Conservation (phyloP, 2,797 vertebrate species). For the Botia almorhae region DNA sequence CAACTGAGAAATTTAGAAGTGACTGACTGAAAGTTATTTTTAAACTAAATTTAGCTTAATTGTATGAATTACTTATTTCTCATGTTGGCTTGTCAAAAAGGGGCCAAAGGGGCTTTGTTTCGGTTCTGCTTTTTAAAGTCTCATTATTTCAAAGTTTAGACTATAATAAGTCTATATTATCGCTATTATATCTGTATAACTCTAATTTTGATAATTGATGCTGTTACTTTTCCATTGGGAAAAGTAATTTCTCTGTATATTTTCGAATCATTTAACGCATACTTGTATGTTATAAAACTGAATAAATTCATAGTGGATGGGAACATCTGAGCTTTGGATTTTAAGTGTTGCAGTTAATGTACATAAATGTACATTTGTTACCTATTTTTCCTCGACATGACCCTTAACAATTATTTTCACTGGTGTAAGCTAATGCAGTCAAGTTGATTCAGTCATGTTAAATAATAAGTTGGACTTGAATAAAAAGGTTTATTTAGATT, state of each 20-base stretch:
- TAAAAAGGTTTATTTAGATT: too few species aligned
- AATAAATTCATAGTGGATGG: neutral
- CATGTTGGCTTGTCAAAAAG: neutral
- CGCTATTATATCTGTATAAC: too few species aligned
- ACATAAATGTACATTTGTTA: neutral
- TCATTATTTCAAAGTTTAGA: conserved; percentile 3
- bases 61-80: neutral
- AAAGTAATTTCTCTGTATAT: too few species aligned
- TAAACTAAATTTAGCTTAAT: too few species aligned
- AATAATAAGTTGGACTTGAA: neutral
- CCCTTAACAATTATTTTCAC: neutral
- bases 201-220: too few species aligned
- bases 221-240: too few species aligned
- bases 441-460: neutral
- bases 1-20: neutral
- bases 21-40: neutral
- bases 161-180: neutral
- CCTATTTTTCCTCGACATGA: neutral
- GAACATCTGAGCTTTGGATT: neutral
- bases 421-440: neutral
- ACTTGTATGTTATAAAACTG: too few species aligned
- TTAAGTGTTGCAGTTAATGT: neutral
- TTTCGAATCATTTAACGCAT: too few species aligned
- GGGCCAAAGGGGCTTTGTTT: neutral
- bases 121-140: conserved; percentile 1